phyloP scores from a whole-genome alignment of 37 sponge, comb jelly and placozoan species.

The Mnemiopsis leidyi region DNA sequence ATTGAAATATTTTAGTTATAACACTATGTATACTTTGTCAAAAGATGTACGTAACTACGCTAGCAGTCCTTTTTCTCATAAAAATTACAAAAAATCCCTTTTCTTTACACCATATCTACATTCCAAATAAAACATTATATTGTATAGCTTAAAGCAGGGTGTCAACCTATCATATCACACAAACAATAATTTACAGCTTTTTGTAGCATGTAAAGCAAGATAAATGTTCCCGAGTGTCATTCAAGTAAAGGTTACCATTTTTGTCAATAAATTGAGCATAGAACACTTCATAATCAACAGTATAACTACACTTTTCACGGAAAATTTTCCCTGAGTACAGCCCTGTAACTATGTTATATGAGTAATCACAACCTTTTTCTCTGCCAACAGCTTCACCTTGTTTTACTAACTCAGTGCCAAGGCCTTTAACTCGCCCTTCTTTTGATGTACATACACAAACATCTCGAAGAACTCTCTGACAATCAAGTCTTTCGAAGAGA shows the following conservation, averaged over 20 bases:
- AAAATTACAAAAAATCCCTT: no score
- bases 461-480: background rate
- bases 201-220: background rate
- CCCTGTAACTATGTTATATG: background rate
- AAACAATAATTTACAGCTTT: background rate
- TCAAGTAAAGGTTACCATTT: background rate
- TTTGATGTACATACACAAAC: background rate
- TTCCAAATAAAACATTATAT: no score
- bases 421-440: background rate
- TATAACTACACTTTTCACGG: slow-evolving; percentile 26
- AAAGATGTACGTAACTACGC: no score
- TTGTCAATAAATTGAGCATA: slow-evolving; percentile 12
- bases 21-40: no score
- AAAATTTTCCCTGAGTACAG: slow-evolving; percentile 5
- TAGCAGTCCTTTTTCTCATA: no score
- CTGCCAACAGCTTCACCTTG: slow-evolving; percentile 37
- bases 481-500: background rate
- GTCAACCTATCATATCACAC: no score
- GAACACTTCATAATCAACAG: background rate
- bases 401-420: background rate
- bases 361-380: background rate
- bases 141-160: no score
- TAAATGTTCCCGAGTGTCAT: slow-evolving; percentile 4
- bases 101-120: no score
- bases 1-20: background rate